These are phyloP conservation scores for Orientallactaga sibirica DNA, from an alignment of 2,797 vertebrate genomes.

Conservation along the genomic window DNA sequence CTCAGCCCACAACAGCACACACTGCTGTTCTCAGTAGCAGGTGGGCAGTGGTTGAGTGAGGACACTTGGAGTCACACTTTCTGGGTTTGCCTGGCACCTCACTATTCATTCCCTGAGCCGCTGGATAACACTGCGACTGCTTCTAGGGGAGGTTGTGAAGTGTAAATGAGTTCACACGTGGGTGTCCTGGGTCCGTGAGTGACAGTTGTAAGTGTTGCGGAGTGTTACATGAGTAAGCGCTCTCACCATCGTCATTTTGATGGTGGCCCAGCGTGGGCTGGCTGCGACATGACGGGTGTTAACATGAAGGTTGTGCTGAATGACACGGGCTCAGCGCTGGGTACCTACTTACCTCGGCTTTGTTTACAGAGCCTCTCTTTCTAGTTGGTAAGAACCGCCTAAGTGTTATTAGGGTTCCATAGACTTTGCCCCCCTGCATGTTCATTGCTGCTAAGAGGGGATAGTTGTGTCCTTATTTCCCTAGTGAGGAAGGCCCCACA, in stretches of 20 bases:
- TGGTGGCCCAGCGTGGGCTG: background rate
- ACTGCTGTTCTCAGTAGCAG: background rate
- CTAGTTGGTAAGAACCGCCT: background rate
- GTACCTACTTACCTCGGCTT: background rate
- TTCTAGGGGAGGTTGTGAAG: background rate
- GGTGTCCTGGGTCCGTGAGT: background rate
- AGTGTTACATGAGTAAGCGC: background rate
- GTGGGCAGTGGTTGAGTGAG: rapidly evolving
- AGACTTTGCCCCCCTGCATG: background rate
- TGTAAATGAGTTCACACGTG: background rate
- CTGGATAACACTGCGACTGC: rapidly evolving
- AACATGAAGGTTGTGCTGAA: background rate
- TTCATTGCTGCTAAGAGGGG: conserved; percentile 48
- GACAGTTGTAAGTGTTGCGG: rapidly evolving
- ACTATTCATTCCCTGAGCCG: background rate
- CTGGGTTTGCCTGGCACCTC: background rate
- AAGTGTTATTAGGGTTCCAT: background rate
- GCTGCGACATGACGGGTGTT: background rate
- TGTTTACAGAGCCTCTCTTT: rapidly evolving
- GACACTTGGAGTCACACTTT: background rate
- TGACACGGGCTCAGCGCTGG: background rate
- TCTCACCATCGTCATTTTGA: rapidly evolving
- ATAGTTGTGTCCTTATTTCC: conserved; percentile 49
- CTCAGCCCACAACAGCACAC: rapidly evolving
- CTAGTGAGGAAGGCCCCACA: background rate